Percentiles rank a stretch among this genome's conserved stretches.
Evolutionary conservation across 92 coral and sea anemone genomes (phyloP).

Genomic region (Phenganax marumi): DNA sequence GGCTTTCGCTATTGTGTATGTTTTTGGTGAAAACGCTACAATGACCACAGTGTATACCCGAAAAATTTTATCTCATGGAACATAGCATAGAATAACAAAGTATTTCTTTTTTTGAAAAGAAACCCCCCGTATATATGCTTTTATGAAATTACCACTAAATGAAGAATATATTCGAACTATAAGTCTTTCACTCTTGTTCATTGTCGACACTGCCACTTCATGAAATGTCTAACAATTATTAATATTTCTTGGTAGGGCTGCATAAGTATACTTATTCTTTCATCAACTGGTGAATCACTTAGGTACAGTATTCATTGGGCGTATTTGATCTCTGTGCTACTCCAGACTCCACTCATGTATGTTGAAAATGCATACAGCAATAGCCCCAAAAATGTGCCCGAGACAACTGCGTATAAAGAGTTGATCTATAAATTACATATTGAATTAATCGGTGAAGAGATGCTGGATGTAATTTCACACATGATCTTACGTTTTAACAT

Average conservation of each 20-base stretch:
- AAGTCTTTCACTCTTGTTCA: too few relatives aligned
- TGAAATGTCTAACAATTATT: neutral
- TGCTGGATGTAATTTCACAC: neutral
- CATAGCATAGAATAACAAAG: too few relatives aligned
- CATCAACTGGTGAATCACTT: slow-evolving; percentile 87
- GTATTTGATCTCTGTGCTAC: neutral
- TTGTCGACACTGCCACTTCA: neutral
- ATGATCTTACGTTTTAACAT: too few relatives aligned
- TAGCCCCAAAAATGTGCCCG: neutral
- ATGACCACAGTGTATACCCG: too few relatives aligned
- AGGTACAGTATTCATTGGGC: slow-evolving; percentile 56
- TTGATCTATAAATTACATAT: neutral
- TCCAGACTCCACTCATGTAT: neutral
- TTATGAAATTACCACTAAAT: too few relatives aligned
- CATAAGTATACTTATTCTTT: slow-evolving; percentile 90
- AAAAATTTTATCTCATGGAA: too few relatives aligned
- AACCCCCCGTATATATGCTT: too few relatives aligned
- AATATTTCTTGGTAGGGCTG: slow-evolving; percentile 68
- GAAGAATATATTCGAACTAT: too few relatives aligned
- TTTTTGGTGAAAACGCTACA: too few relatives aligned
- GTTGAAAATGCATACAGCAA: neutral
- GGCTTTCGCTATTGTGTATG: too few relatives aligned
- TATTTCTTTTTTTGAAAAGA: too few relatives aligned
- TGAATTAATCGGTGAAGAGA: neutral
- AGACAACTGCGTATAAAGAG: too few relatives aligned